These are phyloP conservation scores for Anthrax anthrax DNA, from an alignment of 2,888 invertebrate genomes.

Conservation along the genomic window DNA sequence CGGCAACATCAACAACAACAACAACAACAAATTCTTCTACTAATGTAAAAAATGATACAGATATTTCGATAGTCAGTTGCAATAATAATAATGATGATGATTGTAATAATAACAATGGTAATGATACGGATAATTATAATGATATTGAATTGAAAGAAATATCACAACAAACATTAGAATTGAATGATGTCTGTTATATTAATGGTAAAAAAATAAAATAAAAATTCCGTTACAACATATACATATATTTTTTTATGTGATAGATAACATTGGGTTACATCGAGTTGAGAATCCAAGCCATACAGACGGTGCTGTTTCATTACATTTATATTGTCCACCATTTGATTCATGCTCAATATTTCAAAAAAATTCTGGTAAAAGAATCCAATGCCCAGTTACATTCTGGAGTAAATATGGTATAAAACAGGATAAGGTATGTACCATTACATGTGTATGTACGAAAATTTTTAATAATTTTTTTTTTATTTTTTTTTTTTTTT, in stretches of 20 bases:
- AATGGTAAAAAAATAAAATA: constrained; percentile 52
- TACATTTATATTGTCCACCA: constrained; percentile 93
- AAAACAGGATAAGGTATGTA: constrained; percentile 15
- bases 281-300: constrained; percentile 90
- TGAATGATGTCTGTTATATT: constrained; percentile 84
- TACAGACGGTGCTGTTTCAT: constrained; percentile 73
- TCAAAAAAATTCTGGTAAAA: constrained; percentile 78
- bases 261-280: constrained; percentile 89
- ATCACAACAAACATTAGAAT: constrained; percentile 46
- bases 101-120: constrained; percentile 9
- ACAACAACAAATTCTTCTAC: no score
- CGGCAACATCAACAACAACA: no score
- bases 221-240: background rate
- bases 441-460: no score
- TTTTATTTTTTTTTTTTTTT: no score
- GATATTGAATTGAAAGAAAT: constrained; percentile 47
- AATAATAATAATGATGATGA: constrained; percentile 6
- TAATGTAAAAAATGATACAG: background rate
- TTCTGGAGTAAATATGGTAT: constrained; percentile 90
- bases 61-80: constrained; percentile 1
- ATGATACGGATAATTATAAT: constrained; percentile 27
- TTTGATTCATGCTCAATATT: constrained; percentile 80
- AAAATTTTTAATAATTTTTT: no score
- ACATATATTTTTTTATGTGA: constrained; percentile 11
- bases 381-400: constrained; percentile 55